Base-by-base conservation (phyloP, 2,797 vertebrate genomes). In the Taenioides sp. region DNA sequence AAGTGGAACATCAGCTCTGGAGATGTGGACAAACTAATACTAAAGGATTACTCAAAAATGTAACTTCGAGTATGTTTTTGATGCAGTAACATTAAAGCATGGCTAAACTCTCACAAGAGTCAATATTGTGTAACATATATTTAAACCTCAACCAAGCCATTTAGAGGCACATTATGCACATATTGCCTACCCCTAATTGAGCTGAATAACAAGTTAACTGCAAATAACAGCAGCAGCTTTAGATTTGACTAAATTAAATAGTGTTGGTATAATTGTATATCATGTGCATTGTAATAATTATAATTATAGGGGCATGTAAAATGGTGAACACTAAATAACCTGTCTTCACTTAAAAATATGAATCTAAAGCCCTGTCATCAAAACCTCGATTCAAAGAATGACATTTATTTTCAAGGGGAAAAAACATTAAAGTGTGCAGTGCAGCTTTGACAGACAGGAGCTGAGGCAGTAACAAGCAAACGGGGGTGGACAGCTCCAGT, bases 161-260 rank as follows among this genome's bases (percentile, higher is more conserved):
- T 43, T 43, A 43, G 2, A 43, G 40, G 40, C 50, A 18, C 50
- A 18, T 52, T 52, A 52, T 52, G 17, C 20, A 52, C 2, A 20
- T 34, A 34, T 7, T 34, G 31, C 31, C 31, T 7, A 34, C 31
- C 31, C 4, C 31, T 34, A 34, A 34, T 34, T 34, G 6, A 34
- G 31, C 75, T 67, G 66, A 73, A 83, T 75, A 40, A 67, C 64
- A 71, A 59, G 55, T 71, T 74, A 58, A 61, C 67, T 70, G 59
- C 43, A 55, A 78, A 84, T 69, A 50, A 86, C 76, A 87, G 58
- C 68, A 69, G 72, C 64, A 74, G 80, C 74, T 64, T 82, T 67
- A 47, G 47, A 12, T 71, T 57, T 27, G 10, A n/a, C 50, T n/a
- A 75, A 68, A 69, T 40, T 4, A 22, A 63, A 40, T 22, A 27